phyloP scores from a whole-genome alignment of 2,888 invertebrate genomes.

The Tenthredo distinguenda region DNA sequence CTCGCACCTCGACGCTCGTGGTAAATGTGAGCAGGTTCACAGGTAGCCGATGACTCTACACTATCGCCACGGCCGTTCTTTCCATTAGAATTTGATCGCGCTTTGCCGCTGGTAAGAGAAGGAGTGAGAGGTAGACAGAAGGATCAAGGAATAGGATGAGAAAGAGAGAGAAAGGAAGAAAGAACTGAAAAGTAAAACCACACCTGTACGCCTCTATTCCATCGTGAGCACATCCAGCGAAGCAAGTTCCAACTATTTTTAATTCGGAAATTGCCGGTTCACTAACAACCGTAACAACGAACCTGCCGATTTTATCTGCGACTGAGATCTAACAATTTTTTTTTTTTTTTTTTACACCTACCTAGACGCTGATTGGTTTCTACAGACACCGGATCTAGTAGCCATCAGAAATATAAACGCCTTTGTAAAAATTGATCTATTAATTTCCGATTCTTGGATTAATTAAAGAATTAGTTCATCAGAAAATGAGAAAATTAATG shows the following conservation, averaged over 20 bases:
- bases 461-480: not conserved
- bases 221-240: not conserved
- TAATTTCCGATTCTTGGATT: not conserved
- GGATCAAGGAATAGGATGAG: not conserved
- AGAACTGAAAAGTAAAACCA: constrained; percentile 32
- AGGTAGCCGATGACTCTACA: constrained; percentile 73
- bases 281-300: constrained; percentile 66
- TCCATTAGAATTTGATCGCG: constrained; percentile 49
- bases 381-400: not conserved
- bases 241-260: constrained; percentile 59
- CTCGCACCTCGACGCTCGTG: constrained; percentile 65
- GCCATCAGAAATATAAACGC: not conserved
- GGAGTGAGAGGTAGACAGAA: constrained; percentile 22
- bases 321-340: constrained; percentile 21
- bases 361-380: constrained; percentile 12
- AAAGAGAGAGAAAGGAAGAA: not conserved
- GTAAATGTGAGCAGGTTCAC: constrained; percentile 60
- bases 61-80: constrained; percentile 55
- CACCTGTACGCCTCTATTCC: constrained; percentile 21
- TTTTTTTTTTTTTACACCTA: not conserved
- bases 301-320: constrained; percentile 51
- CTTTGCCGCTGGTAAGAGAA: constrained; percentile 22
- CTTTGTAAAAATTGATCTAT: not conserved
- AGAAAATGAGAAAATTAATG: not conserved
- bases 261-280: constrained; percentile 74